phyloP scores from a whole-genome alignment of 2,888 invertebrate genomes.

The Horisme vitalbata region DNA sequence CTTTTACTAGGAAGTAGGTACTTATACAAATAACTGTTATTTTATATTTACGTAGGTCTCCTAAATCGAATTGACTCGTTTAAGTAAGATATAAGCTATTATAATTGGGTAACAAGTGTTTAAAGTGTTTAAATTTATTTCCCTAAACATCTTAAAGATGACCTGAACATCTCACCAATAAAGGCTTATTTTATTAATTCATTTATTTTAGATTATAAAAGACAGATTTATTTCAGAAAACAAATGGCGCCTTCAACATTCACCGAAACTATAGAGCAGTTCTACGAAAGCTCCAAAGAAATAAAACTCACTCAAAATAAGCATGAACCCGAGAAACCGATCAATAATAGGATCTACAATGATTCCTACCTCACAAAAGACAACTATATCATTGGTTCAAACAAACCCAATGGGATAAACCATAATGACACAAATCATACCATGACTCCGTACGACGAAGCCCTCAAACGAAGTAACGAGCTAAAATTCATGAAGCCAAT shows the following conservation, averaged over 20 bases:
- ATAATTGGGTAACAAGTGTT: no score
- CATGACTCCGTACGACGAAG: slow-evolving; percentile 45
- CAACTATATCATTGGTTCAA: not conserved
- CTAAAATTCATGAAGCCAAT: slow-evolving; percentile 46
- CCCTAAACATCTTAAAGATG: no score
- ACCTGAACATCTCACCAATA: no score
- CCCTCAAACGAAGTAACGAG: slow-evolving; percentile 43
- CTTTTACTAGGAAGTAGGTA: no score
- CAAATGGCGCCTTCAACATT: slow-evolving; percentile 18
- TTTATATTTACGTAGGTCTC: no score
- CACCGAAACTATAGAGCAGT: slow-evolving; percentile 16
- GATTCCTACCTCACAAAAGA: not conserved
- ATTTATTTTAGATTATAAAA: no score
- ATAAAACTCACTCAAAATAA: slow-evolving; percentile 6
- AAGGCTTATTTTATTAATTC: no score
- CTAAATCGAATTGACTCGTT: no score
- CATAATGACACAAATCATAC: not conserved
- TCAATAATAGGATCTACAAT: not conserved
- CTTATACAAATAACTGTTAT: no score
- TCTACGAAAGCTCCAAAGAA: slow-evolving; percentile 13
- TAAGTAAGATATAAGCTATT: no score
- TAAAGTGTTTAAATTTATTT: no score
- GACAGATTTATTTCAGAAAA: slow-evolving; percentile 18
- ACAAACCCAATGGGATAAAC: not conserved
- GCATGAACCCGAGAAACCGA: not conserved